Percentiles rank a stretch among this genome's conserved stretches.
These are phyloP conservation scores for Drosophila meridionalis DNA, from an alignment of 2,888 invertebrate species.

Conservation along the genomic window DNA sequence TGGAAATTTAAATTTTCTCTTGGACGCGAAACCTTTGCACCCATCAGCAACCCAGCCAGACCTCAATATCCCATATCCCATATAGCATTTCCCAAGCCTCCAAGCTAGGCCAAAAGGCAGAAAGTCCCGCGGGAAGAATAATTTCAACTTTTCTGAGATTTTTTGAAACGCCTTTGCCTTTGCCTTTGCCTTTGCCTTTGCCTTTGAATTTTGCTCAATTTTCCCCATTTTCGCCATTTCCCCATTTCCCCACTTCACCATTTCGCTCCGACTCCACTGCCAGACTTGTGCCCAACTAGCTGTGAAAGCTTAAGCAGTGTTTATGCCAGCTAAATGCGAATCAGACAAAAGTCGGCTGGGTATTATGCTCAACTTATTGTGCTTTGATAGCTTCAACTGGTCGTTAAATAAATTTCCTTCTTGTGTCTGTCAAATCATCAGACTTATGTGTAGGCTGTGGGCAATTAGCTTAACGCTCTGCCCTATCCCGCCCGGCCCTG, in stretches of 20 bases:
- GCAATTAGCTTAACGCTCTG: conserved; percentile 65
- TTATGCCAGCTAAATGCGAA: conserved; percentile 68
- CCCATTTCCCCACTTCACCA: conserved; percentile 4
- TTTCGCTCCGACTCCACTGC: not conserved
- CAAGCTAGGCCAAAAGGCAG: conserved; percentile 5
- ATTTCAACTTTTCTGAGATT: conserved; percentile 60
- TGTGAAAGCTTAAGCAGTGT: conserved; percentile 66
- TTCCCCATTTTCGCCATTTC: conserved; percentile 6
- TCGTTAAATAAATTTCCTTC: conserved; percentile 60
- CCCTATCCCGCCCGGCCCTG: not conserved
- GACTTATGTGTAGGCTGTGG: conserved; percentile 32
- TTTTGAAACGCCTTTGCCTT: conserved; percentile 23
- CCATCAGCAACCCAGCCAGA: conserved; percentile 8
- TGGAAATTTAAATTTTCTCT: conserved; percentile 29
- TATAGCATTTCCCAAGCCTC: not conserved
- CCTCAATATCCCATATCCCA: not conserved
- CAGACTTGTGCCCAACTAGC: conserved; percentile 24
- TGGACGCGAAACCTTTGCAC: conserved; percentile 15
- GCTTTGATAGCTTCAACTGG: conserved; percentile 53
- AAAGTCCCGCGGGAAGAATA: conserved; percentile 54
- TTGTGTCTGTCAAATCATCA: conserved; percentile 24
- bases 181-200: conserved; percentile 23
- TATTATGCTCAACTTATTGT: conserved; percentile 53
- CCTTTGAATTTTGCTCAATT: not conserved
- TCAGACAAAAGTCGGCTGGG: conserved; percentile 55